Base-by-base conservation (phyloP, 1,140 invertebrate species). In the Solenopsis fugax region DNA sequence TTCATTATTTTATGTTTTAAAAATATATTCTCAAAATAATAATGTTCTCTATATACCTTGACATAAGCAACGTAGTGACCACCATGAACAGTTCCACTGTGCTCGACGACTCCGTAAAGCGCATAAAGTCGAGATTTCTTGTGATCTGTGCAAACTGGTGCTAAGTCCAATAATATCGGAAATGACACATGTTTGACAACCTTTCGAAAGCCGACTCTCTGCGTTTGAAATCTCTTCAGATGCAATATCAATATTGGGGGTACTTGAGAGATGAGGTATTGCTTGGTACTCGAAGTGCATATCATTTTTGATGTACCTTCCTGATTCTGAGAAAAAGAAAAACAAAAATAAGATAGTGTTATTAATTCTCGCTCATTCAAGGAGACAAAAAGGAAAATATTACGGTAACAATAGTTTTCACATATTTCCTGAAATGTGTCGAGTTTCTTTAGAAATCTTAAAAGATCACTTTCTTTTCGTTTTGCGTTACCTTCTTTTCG, bases 31-130 rank as follows among this genome's bases (percentile, higher is more conserved):
- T 41, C 41, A 41, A 41, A 41, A 41, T 41, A 41, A 41, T 1
- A 41, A 41, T 29, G 29, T 41, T 41, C 7, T 41, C 41, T 41
- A 3, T 41, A 3, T 89, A 98, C 97, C 95, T 98, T 98, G 1
- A 98, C 98, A 93, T 99, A 99, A 9, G 99, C 98, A n/a, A 98
- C 97, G 93, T 99, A 99, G 95, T 99, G 99, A 4, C 99, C 99
- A 69, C 98, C 97, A 91, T 97, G 97, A 87, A 99, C 96, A 18
- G 97, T 97, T 4, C 99, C 99, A 82, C 97, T 97, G 93, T 99
- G 99, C 93, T 98, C 98, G 18, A 99, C 98, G 9, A 99, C 97
- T 4, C 98, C 99, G 93, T 99, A 99, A 24, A 99, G 95, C 0
- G 98, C 97, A 94, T 99, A 99, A 29, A 98, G 93, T 37, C 96